Evolutionary conservation across 2,888 invertebrate species (phyloP), one percentile per base, ranked within the genome.

Genomic region (Coenonympha arcania): DNA sequence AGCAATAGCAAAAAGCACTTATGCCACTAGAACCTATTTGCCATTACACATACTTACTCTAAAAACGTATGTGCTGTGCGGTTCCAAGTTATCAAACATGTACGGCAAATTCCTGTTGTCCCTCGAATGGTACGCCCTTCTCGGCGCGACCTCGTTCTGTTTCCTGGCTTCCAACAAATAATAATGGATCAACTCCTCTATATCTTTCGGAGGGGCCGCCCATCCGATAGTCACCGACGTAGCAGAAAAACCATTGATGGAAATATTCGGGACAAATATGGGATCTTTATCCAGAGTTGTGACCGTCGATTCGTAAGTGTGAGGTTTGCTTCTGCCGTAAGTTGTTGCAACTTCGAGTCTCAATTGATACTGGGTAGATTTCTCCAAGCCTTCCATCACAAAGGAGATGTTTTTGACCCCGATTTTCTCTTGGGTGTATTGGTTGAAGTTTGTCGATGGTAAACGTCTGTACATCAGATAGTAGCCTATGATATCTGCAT

Each of bases 191-290:
- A 90, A 90, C 54, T 91, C 89, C 8, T 89, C 87, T 8, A 93
- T 84, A 15, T 91, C 84, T 0, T 84, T 72, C 0, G 91, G 89
- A 0, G 94, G 93, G 0, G 90, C 86, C 20, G 87, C 88, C 94
- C 95, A 95, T 0, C 92, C 92, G 43, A 95, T 91, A 0, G 94
- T 94, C 52, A 95, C 93, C 0, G 95, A 93, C 18, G 91, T 91
- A 0, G 86, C 81, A 87, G 85, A 83, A 50, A 86, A 86, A 0
- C 85, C 95, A 28, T 93, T 94, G 0, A 94, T 91, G 34, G 91
- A 89, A 33, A 94, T 91, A 66, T 90, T 90, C 1, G 95, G 95
- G 34, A 92, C 88, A 67, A 94, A 95, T 53, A 89, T 83, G 0
- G 95, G 95, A 80, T 95, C 94, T 71, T 89, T 82, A 1, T 85